Base-by-base conservation (phyloP, 2,797 vertebrate genomes). In the Spheniscus humboldti region DNA sequence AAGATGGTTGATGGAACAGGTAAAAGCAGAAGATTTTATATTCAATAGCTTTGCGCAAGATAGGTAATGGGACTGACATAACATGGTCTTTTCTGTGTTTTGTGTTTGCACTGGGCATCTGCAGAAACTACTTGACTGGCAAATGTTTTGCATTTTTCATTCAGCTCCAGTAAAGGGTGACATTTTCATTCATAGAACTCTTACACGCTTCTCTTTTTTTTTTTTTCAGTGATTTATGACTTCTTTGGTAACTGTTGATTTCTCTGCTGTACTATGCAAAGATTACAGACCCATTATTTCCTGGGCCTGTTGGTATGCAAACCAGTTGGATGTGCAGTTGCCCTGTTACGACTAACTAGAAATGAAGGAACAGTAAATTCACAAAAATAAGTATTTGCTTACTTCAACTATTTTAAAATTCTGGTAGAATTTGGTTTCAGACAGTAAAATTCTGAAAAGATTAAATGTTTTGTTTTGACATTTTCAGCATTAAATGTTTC, bases 381-480 rank as follows among this genome's bases (percentile, higher is more conserved):
- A 80, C 56, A 41, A 79, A 91, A 86, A 64, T 28, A 76, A 55
- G 24, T 41, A 37, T 12, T 35, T 94, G 12, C 41, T 82, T 88
- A 28, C 37, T 88, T 71, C 6, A n/a, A 39, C 15, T 90, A 15
- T 86, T 84, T 91, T 39, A 73, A 90, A 93, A 81, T 86, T 94
- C 66, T 63, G 15, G 6, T 95, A 56, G 85, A 96, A 92, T 90
- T 95, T 67, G 13, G 35, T 90, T 92, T 91, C 67, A 90, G 88
- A 60, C 13, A 91, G 30, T 66, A 92, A 93, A 95, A 88, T 69
- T 93, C 53, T 88, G 69, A 90, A 90, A 84, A 92, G 86, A 80
- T 81, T 81, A 81, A 88, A 86, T 84, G 37, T 81, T 90, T 92
- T 90, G 53, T 64, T 96, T 93, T 96, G 88, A 92, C 79, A 92